phyloP scores from a whole-genome alignment of 2,797 vertebrate genomes.

The Pantherophis vulpinus region DNA sequence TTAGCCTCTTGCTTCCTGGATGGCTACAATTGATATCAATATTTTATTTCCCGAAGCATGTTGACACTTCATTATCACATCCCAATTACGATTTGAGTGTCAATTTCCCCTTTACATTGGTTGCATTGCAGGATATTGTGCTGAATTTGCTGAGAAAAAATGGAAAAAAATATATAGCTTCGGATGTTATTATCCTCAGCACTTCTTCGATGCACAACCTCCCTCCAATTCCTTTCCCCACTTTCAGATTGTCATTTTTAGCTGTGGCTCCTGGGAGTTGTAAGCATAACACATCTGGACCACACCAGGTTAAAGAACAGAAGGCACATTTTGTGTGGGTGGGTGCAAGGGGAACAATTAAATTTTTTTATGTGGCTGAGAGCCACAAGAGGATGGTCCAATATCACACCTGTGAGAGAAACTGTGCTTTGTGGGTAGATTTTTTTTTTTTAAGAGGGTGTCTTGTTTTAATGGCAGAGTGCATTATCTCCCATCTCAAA shows the following conservation, averaged over 20 bases:
- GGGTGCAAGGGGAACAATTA: neutral
- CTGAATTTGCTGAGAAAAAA: constrained; percentile 13
- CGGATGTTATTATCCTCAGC: neutral
- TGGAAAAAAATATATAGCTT: neutral
- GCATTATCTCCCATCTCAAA: neutral
- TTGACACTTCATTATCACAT: constrained; percentile 26
- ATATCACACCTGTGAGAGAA: neutral
- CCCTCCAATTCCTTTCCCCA: neutral
- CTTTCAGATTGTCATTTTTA: neutral
- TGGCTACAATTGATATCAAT: constrained; percentile 34
- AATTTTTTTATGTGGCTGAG: neutral
- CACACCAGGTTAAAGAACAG: neutral
- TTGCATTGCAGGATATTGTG: neutral
- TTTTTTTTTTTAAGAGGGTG: neutral
- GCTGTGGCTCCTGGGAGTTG: neutral
- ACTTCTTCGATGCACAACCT: neutral
- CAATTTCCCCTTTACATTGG: constrained; percentile 26
- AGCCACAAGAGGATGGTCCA: neutral
- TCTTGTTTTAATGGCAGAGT: neutral
- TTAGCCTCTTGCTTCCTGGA: constrained; percentile 22
- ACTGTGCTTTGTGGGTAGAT: neutral
- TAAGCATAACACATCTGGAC: neutral
- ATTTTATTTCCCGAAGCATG: constrained; percentile 38
- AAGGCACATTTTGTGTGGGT: neutral
- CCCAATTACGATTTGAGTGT: constrained; percentile 29